phyloP scores from a whole-genome alignment of 2,113 vertebrate species.

The Pomatostomus ruficeps region DNA sequence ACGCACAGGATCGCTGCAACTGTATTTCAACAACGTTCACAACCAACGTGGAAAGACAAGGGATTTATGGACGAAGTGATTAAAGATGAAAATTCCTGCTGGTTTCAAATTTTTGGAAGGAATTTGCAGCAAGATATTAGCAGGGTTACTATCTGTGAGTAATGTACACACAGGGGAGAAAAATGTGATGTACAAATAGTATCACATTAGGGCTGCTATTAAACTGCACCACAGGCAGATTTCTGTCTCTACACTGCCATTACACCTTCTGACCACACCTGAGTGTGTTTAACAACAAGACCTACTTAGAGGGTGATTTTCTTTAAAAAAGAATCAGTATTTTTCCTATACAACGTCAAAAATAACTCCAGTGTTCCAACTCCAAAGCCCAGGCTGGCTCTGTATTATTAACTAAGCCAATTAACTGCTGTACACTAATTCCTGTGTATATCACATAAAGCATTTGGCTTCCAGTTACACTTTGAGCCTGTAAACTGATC shows the following conservation, averaged over 20 bases:
- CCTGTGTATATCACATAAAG: neutral
- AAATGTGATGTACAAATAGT: neutral
- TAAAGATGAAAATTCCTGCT: neutral
- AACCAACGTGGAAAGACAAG: neutral
- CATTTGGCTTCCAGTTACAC: neutral
- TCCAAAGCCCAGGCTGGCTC: neutral
- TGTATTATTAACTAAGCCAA: neutral
- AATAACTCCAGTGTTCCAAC: neutral
- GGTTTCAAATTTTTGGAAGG: neutral
- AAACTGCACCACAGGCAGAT: neutral
- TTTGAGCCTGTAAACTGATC: neutral
- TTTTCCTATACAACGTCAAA: neutral
- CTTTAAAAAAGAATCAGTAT: neutral
- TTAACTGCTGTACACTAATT: neutral
- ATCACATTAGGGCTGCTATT: neutral
- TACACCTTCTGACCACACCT: neutral
- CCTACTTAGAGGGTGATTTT: neutral
- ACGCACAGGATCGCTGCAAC: neutral
- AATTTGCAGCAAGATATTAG: neutral
- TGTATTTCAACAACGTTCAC: neutral
- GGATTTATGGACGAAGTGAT: neutral
- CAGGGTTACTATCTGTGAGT: neutral
- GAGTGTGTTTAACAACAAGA: neutral
- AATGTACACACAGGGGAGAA: neutral
- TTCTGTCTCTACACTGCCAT: neutral